Base-by-base conservation (phyloP, 2,113 vertebrate genomes). In the Myrmecophaga tridactyla region DNA sequence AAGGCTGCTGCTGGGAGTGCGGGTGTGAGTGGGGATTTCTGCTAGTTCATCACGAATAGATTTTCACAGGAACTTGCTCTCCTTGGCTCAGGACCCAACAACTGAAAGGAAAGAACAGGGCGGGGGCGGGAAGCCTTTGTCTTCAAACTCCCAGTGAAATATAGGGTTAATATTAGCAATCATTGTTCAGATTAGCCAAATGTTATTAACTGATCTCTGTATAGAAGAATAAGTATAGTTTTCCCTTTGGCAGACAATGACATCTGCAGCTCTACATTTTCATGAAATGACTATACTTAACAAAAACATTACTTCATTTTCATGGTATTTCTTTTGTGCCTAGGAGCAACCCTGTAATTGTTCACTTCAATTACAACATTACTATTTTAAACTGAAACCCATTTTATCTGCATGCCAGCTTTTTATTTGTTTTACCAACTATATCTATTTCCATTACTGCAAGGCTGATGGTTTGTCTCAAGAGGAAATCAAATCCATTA, bases 401-500 rank as follows among this genome's bases (percentile, higher is more conserved):
- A 98, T 98, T 98, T 98, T 98, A 98, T 98, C 98, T 98, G 98
- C 98, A 98, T 98, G 98, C 98, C 97, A 98, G 98, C 97, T 98
- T 98, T 98, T 98, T 98, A 98, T 98, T 98, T 98, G 98, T 99
- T 98, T 99, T 99, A 98, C 98, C 98, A 98, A 98, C 98, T 97
- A 98, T 98, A 98, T 99, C 98, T 98, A 97, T 98, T 98, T 98
- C 98, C 98, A 98, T 99, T 98, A 98, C 98, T 98, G 98, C 98
- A 98, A 98, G 98, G 98, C 98, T 98, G 98, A 98, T 98, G 98
- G 98, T 98, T 98, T 98, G 98, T 99, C 98, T 99, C 98, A 97
- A 98, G 98, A 99, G 98, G 98, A 99, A 98, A 98, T 99, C 98
- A 98, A 98, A 98, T 98, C 98, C 98, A 99, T 99, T 99, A 99